Evolutionary conservation across 2,113 vertebrate species (phyloP), one percentile per base, ranked within the genome.

Genomic region (Tautogolabrus adspersus): DNA sequence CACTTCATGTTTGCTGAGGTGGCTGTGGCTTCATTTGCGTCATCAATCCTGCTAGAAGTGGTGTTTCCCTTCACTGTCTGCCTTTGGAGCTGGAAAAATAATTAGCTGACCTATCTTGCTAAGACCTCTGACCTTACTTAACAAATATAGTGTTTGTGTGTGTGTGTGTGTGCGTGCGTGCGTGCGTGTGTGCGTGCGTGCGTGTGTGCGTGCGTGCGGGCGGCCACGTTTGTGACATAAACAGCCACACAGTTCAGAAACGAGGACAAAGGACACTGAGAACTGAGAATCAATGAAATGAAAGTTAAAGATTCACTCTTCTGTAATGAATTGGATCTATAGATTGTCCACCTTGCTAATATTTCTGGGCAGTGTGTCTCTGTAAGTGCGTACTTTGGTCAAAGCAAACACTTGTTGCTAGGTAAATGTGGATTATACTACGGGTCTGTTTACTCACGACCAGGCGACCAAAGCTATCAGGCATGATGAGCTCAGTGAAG

Each of bases 321-420:
- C 68, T 76, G 60, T 52, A 54, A 57, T 66, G 40, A 77, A 78
- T 21, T 10, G 23, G 10, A 58, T 47, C n/a, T 51, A 34, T n/a
- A 52, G 21, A 19, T 26, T 8, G 49, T 19, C 65, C 49, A 21
- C 57, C 11, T 46, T 60, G 57, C 12, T 60, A 63, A 61, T 60
- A 46, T 52, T 44, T 59, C 37, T 10, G 3, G 44, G 49, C 76
- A 49, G 47, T 18, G 5, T 47, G 54, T 52, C 38, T 67, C 63
- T 42, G 52, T 71, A 60, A 49, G 26, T 73, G 71, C 60, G 56
- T 58, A 46, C 59, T 62, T 58, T 23, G 21, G 72, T 65, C 66
- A 90, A 77, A 88, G 89, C 86, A 94, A 94, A 94, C 89, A 94
- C 56, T 51, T 81, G 94, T 94, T 95, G 93, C 93, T 92, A 94